These are phyloP conservation scores for Chamaetylas fuelleborni DNA, from an alignment of 2,113 vertebrate species.

Conservation along the genomic window DNA sequence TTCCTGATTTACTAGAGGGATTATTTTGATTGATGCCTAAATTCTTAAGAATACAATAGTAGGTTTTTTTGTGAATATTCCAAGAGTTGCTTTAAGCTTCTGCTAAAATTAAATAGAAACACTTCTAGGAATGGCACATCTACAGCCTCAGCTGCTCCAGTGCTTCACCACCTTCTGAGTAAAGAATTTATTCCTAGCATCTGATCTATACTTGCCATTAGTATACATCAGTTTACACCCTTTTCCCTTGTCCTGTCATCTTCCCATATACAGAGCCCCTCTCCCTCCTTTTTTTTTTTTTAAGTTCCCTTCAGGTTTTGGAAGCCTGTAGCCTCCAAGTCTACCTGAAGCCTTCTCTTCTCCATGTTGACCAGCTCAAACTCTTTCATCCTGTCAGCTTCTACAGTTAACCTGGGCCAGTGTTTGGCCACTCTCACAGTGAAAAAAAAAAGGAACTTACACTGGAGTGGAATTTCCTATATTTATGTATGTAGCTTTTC, in stretches of 20 bases:
- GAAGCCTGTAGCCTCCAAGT: not conserved
- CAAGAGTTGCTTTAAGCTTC: not conserved
- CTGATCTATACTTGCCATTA: not conserved
- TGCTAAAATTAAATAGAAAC: not conserved
- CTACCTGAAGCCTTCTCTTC: accelerated
- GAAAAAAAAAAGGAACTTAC: too few species aligned
- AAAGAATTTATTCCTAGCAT: not conserved
- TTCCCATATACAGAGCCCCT: too few species aligned
- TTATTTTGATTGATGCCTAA: not conserved
- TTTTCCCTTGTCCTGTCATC: not conserved
- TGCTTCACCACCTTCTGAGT: not conserved
- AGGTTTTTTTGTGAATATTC: not conserved
- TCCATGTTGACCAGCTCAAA: not conserved
- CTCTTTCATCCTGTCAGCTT: not conserved
- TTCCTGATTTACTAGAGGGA: not conserved
- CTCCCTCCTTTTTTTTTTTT: not conserved
- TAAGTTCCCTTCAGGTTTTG: not conserved
- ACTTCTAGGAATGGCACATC: not conserved
- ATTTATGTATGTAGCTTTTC: not conserved
- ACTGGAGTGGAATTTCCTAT: not conserved
- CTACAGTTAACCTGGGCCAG: not conserved
- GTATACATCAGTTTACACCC: not conserved
- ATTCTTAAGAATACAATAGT: not conserved
- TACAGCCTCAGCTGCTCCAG: not conserved
- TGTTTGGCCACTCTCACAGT: too few species aligned